Conservation (phyloP, 2,888 invertebrate species). For the Globia sparganii region DNA sequence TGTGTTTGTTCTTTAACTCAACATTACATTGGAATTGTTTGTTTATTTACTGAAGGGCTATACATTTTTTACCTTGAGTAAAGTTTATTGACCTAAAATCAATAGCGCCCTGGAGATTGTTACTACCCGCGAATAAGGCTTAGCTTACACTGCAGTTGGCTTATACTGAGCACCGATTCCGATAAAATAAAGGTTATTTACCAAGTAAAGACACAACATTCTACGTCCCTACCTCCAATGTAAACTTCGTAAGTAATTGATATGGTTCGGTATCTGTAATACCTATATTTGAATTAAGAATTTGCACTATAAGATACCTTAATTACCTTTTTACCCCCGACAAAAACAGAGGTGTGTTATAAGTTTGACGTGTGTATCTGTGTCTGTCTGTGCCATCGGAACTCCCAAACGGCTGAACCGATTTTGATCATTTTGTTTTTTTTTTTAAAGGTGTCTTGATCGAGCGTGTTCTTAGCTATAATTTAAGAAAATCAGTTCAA, state of each 20-base stretch:
- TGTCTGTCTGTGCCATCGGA: too few species aligned
- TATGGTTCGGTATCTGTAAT: not conserved
- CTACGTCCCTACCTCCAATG: not conserved
- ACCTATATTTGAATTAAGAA: not conserved
- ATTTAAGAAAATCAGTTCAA: too few species aligned
- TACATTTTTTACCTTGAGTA: conserved; percentile 26
- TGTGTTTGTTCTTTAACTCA: conserved; percentile 39
- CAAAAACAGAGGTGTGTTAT: too few species aligned
- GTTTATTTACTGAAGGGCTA: conserved; percentile 13
- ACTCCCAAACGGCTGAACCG: too few species aligned
- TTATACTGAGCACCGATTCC: not conserved
- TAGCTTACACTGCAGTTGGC: not conserved
- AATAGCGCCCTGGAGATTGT: conserved; percentile 25
- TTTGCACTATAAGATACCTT: too few species aligned
- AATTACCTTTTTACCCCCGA: too few species aligned
- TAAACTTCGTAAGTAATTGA: not conserved
- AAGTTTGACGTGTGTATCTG: too few species aligned
- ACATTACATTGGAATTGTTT: conserved; percentile 14
- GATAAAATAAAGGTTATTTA: not conserved
- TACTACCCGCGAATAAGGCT: not conserved
- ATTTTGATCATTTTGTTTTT: too few species aligned
- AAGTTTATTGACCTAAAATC: conserved; percentile 48
- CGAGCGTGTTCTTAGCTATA: too few species aligned
- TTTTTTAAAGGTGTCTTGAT: too few species aligned
- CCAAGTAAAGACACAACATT: not conserved